Evolutionary conservation across 2,113 vertebrate species (phyloP).

Genomic region (Clarias gariepinus): DNA sequence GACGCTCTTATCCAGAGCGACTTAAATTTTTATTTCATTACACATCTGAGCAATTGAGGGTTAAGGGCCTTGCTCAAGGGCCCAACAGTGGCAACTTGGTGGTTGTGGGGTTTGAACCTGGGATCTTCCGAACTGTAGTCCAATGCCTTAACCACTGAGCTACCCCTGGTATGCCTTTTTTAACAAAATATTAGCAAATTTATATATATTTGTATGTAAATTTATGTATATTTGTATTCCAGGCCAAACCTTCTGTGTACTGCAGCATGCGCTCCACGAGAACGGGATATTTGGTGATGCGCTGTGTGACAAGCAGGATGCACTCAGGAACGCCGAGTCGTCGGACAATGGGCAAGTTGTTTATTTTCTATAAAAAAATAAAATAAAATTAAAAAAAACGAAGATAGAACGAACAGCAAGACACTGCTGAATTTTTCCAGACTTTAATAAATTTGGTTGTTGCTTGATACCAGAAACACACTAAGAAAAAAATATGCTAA

Average conservation of each 20-base stretch:
- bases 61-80: no score
- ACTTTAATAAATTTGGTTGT: neutral
- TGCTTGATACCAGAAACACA: neutral
- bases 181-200: neutral
- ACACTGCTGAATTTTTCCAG: neutral
- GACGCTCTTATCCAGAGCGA: no score
- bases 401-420: neutral
- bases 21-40: no score
- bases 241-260: constrained; percentile 84
- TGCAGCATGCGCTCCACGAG: constrained; percentile 89
- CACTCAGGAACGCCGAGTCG: constrained; percentile 90
- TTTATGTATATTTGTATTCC: neutral
- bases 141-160: no score
- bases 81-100: no score
- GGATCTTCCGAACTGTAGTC: no score
- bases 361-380: constrained; percentile 83
- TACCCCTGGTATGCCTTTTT: no score
- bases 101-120: no score
- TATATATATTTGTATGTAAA: no score
- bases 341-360: constrained; percentile 84
- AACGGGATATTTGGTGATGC: constrained; percentile 95
- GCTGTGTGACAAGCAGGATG: constrained; percentile 91
- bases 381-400: constrained; percentile 7
- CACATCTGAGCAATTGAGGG: no score
- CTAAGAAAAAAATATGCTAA: neutral